A percentile compares a stretch with the other conserved stretches of the same genome.
Evolutionary conservation across 2,113 vertebrate species (phyloP).

Genomic region (Ciconia maguari): DNA sequence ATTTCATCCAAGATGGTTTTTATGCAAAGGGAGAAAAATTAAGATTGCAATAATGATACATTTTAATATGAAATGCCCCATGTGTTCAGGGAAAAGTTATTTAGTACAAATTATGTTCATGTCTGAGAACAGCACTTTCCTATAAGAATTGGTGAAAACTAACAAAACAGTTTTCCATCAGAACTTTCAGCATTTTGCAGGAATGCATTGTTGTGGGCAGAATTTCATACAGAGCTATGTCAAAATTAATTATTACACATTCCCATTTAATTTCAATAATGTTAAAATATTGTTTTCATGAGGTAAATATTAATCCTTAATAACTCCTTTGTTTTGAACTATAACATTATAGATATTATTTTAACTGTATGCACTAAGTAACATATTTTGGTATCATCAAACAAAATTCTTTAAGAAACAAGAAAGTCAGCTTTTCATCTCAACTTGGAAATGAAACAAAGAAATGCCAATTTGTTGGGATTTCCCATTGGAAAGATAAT

Average conservation of each 20-base stretch:
- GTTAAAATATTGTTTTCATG: not conserved
- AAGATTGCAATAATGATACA: not conserved
- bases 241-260: not conserved
- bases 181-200: not conserved
- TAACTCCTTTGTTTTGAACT: not conserved
- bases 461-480: rapidly evolving
- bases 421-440: not conserved
- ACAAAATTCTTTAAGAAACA: not conserved
- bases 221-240: not conserved
- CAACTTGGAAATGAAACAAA: not conserved
- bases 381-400: not conserved
- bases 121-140: not conserved
- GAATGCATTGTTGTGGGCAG: not conserved
- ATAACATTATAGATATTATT: not conserved
- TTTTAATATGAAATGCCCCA: not conserved
- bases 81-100: not conserved
- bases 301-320: not conserved
- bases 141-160: not conserved
- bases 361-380: not conserved
- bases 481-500: not conserved
- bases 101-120: not conserved
- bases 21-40: not conserved
- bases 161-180: not conserved
- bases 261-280: not conserved
- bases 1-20: not conserved